Evolutionary conservation across 2,797 vertebrate species (phyloP).

Genomic region (Vipera latastei): DNA sequence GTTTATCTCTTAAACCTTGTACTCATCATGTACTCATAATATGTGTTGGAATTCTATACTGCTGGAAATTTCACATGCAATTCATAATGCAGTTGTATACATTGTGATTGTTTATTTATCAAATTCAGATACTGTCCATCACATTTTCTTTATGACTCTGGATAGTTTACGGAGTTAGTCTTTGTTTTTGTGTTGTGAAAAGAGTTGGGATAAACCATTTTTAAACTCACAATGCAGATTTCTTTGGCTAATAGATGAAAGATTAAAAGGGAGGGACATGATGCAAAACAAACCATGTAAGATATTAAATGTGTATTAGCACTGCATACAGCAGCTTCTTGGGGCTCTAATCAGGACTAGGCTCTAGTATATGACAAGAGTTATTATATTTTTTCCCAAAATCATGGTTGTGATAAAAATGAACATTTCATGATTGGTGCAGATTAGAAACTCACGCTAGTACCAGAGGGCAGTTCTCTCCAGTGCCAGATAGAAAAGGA

Average conservation of each 20-base stretch:
- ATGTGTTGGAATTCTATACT: neutral
- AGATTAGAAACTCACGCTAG: neutral
- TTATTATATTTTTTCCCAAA: neutral
- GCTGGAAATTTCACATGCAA: neutral
- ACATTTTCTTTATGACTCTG: neutral
- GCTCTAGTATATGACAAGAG: neutral
- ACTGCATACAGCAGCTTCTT: neutral
- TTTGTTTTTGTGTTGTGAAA: neutral
- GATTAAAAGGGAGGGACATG: neutral
- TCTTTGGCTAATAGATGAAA: neutral
- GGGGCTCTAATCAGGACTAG: neutral
- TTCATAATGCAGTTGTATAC: neutral
- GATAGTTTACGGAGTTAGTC: neutral
- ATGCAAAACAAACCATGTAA: neutral
- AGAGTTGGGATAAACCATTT: neutral
- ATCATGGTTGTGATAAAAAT: neutral
- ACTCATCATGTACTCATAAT: neutral
- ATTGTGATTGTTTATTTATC: neutral
- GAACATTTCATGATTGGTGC: neutral
- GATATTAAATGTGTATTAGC: neutral
- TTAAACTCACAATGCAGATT: neutral
- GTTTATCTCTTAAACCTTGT: neutral
- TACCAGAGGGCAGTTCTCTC: neutral
- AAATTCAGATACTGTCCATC: neutral
- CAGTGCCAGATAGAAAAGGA: neutral